Evolutionary conservation across 2,888 invertebrate genomes (phyloP), one percentile per base, ranked within the genome.

Genomic region (Lochmaea capreae): DNA sequence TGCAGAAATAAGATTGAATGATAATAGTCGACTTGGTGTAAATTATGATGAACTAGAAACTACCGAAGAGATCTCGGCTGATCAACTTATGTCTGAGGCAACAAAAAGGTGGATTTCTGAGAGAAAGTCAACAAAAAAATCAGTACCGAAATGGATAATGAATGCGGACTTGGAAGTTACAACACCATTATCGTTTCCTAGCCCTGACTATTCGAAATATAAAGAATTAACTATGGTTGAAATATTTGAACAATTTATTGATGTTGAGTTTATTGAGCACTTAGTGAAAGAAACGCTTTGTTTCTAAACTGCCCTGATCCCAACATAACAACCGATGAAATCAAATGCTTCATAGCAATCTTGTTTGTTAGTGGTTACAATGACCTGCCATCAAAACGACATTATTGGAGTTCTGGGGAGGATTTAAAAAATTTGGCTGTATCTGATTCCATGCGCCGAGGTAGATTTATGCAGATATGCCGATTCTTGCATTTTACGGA

Each of bases 161-260:
- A 43, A 43, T 43, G 43, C 43, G 43, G 43, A 43, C 43, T 43
- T 43, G 43, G 43, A 11, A 43, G 43, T 11, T 43, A 11, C 43
- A 43, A 43, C 8, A 43, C 43, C 43, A 43, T 43, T 43, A 43
- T 43, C 11, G 43, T 43, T 43, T 43, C 43, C 43, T 43, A 5
- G 43, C 43, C 43, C 43, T 43, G 43, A 54, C 16, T 54, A 54
- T 54, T n/a, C 54, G n/a, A 54, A 54, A 66, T 63, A 14, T 39
- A n/a, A 63, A n/a, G 10, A 63, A 39, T 33, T 63, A 39, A 33
- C 42, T n/a, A 63, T 49, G 14, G 49, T 49, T 49, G 14, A 66
- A 26, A 66, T 66, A 52, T 66, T 66, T 26, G 66, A 66, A 66
- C 10, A 66, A 26, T 66, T 66, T 52, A 33, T 66, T 14, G 63